Conservation (phyloP, 2,113 vertebrate genomes). For the Chaenocephalus aceratus region DNA sequence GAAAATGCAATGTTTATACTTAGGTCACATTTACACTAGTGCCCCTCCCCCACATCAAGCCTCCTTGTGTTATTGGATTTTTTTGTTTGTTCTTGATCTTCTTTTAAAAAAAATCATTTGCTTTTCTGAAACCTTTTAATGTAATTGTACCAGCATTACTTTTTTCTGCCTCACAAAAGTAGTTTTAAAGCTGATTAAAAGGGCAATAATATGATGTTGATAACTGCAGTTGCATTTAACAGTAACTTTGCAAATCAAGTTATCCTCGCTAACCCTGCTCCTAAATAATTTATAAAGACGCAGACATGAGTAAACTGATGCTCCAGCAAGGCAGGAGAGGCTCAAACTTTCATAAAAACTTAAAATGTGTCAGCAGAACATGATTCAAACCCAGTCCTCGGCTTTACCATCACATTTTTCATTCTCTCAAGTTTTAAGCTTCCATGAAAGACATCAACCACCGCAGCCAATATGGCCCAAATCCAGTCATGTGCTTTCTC, state of each 20-base stretch:
- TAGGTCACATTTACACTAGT: constrained; percentile 62
- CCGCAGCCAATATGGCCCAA: constrained; percentile 12
- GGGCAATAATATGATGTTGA: neutral
- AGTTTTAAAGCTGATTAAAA: constrained; percentile 9
- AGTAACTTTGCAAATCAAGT: constrained; percentile 13
- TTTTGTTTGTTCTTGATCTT: neutral
- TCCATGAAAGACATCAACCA: constrained; percentile 14
- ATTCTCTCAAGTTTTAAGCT: constrained; percentile 35
- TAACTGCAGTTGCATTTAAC: constrained; percentile 8
- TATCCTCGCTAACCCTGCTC: neutral
- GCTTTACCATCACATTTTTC: constrained; percentile 26
- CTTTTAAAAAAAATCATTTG: neutral
- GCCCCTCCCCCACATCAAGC: constrained; percentile 10
- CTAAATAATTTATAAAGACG: constrained; percentile 1
- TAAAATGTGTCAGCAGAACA: constrained; percentile 9
- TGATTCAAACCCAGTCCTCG: constrained; percentile 15
- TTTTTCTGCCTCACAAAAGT: neutral
- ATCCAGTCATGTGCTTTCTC: constrained; percentile 40
- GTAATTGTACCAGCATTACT: neutral
- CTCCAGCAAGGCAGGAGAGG: neutral
- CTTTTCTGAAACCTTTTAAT: constrained; percentile 15
- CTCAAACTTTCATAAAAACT: constrained; percentile 28
- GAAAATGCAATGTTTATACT: constrained; percentile 83
- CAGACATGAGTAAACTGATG: neutral
- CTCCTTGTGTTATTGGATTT: constrained; percentile 63